phyloP scores from a whole-genome alignment of 2,113 vertebrate species.

The Psilopogon haemacephalus region DNA sequence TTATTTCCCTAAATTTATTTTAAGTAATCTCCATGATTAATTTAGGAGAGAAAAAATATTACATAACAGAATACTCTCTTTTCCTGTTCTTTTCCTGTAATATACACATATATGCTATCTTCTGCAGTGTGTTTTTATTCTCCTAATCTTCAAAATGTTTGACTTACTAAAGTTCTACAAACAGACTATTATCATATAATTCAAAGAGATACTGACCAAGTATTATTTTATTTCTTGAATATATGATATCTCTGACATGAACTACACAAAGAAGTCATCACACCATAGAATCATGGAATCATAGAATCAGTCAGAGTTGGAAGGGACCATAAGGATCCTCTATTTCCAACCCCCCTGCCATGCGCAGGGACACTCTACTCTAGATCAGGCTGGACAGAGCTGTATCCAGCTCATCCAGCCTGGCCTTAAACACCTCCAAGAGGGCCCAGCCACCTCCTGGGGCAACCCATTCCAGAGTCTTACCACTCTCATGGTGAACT shows the following conservation, averaged over 20 bases:
- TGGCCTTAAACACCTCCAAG: too few species aligned
- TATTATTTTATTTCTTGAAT: neutral
- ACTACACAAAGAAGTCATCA: neutral
- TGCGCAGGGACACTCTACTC: too few species aligned
- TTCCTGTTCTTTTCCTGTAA: neutral
- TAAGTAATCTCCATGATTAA: neutral
- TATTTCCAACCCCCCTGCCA: too few species aligned
- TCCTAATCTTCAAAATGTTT: neutral
- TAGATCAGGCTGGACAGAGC: too few species aligned
- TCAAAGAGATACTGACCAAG: neutral
- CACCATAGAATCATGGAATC: too few species aligned
- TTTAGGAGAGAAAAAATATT: neutral
- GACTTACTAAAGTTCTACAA: neutral
- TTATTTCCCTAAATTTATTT: too few species aligned
- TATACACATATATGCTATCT: neutral
- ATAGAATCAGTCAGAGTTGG: too few species aligned
- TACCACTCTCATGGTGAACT: too few species aligned
- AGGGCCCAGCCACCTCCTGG: too few species aligned
- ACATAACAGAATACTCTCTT: neutral
- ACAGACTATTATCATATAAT: neutral
- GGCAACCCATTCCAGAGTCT: too few species aligned
- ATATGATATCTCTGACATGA: neutral
- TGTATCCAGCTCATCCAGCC: too few species aligned
- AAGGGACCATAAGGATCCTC: too few species aligned
- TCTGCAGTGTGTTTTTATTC: neutral